Percentiles rank a stretch among this genome's conserved stretches.
Conservation (phyloP, 2,113 vertebrate genomes). For the Cervus canadensis region DNA sequence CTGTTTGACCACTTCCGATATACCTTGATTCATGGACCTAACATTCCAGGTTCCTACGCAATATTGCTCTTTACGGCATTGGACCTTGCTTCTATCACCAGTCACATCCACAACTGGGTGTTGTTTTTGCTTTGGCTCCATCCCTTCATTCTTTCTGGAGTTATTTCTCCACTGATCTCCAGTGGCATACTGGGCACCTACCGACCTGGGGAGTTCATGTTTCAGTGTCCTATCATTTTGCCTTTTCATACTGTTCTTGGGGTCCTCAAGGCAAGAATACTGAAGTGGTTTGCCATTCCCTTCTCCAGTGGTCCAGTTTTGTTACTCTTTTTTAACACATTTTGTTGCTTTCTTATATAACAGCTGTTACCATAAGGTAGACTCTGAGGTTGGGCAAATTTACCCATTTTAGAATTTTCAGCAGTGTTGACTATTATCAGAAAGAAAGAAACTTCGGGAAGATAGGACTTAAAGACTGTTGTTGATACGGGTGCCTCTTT, state of each 20-base stretch:
- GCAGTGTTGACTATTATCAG: background rate
- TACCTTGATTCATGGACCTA: background rate
- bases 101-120: rapidly evolving
- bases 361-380: background rate
- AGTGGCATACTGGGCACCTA: background rate
- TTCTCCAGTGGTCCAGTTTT: background rate
- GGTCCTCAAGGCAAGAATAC: background rate
- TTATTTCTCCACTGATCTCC: background rate
- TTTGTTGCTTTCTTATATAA: background rate
- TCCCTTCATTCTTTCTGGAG: background rate
- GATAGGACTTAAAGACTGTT: background rate
- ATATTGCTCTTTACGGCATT: background rate
- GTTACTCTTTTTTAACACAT: background rate
- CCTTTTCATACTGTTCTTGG: background rate
- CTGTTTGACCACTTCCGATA: background rate
- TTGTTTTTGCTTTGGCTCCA: background rate
- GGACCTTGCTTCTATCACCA: background rate
- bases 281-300: background rate
- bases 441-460: background rate
- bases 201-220: background rate
- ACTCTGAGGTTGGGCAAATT: background rate
- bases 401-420: background rate
- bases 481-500: background rate
- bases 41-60: background rate
- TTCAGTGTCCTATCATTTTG: background rate